A percentile compares a stretch with the other conserved stretches of the same genome.
These are phyloP conservation scores for Lasiurus cinereus DNA, from an alignment of 2,113 vertebrate species.

Conservation along the genomic window DNA sequence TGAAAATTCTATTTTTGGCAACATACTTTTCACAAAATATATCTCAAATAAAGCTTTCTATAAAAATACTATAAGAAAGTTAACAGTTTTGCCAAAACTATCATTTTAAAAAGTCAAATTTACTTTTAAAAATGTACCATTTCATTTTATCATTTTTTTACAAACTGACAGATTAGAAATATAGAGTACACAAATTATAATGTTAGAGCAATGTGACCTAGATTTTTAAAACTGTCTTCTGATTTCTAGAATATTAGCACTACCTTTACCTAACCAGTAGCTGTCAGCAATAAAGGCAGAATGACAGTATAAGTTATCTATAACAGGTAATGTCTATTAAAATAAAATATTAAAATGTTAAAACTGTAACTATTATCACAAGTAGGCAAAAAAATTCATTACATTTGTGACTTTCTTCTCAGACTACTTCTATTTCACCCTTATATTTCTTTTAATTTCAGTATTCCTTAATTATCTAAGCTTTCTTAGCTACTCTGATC, in stretches of 20 bases:
- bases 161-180: slow-evolving; percentile 65
- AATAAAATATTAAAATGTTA: slow-evolving; percentile 52
- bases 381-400: slow-evolving; percentile 49
- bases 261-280: slow-evolving; percentile 52
- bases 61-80: slow-evolving; percentile 75
- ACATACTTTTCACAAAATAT: slow-evolving; percentile 84
- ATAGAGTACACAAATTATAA: slow-evolving; percentile 69
- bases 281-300: slow-evolving; percentile 46
- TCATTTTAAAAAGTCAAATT: slow-evolving; percentile 63
- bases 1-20: slow-evolving; percentile 88
- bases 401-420: slow-evolving; percentile 47
- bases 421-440: slow-evolving; percentile 29
- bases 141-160: slow-evolving; percentile 68
- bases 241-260: slow-evolving; percentile 53
- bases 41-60: slow-evolving; percentile 74
- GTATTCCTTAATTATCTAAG: slow-evolving; percentile 40
- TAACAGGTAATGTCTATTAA: slow-evolving; percentile 13
- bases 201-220: slow-evolving; percentile 59
- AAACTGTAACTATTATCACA: slow-evolving; percentile 13
- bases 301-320: slow-evolving; percentile 44
- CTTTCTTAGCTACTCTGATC: neutral
- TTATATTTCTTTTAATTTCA: neutral
- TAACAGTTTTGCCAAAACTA: slow-evolving; percentile 69
- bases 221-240: slow-evolving; percentile 43
- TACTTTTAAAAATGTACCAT: slow-evolving; percentile 72